phyloP scores from a whole-genome alignment of 2,113 vertebrate species.

The Labrus mixtus region DNA sequence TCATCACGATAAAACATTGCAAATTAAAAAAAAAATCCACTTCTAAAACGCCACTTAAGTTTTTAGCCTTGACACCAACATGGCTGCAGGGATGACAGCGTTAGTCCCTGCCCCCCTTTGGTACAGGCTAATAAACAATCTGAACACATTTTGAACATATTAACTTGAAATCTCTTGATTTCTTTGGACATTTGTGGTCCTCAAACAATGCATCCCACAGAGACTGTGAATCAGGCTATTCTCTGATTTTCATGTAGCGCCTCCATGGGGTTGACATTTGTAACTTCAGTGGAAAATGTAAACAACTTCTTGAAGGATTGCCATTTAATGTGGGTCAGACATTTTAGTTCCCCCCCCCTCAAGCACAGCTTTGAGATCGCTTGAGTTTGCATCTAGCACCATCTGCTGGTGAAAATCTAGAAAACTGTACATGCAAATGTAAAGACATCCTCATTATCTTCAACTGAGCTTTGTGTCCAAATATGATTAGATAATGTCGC shows the following conservation, averaged over 20 bases:
- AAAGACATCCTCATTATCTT: not conserved
- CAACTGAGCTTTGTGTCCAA: not conserved
- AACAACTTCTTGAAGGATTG: not conserved
- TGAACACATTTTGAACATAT: not conserved
- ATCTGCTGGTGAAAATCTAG: not conserved
- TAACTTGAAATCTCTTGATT: not conserved
- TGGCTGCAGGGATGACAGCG: not conserved
- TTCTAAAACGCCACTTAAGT: not conserved
- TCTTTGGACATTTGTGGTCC: not conserved
- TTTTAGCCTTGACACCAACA: not conserved
- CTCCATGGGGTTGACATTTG: not conserved
- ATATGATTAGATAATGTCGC: not conserved
- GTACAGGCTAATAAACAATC: not conserved
- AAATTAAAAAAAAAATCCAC: not conserved
- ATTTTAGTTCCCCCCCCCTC: not conserved
- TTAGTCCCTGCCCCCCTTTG: not conserved
- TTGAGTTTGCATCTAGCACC: slow-evolving; percentile 13
- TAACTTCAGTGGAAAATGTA: not conserved
- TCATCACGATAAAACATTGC: not conserved
- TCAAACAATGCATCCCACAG: too few relatives aligned
- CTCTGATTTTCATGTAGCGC: not conserved
- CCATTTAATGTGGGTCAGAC: not conserved
- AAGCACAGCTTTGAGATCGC: not conserved
- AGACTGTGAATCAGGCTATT: not conserved
- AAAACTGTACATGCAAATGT: not conserved